Evolutionary conservation across 2,113 vertebrate species (phyloP), one percentile per base, ranked within the genome.

Genomic region (Clarias macrocephalus): DNA sequence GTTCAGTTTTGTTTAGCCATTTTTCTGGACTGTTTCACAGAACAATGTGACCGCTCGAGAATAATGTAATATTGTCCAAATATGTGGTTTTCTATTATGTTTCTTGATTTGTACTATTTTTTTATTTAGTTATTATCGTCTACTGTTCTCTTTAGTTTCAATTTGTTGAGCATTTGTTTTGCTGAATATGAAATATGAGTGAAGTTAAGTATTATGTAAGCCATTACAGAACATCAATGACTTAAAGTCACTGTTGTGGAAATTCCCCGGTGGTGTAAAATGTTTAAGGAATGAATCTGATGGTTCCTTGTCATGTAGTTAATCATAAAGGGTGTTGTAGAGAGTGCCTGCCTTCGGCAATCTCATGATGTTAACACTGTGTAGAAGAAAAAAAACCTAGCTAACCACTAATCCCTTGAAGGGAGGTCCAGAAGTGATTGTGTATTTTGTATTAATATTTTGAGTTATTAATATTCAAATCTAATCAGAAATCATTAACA

Each of bases 211-310:
- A 3, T 77, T 63, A 16, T 23, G 57, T 77, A 42, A 21, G 60
- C 9, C 16, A 65, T 65, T 23, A 65, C 59, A 65, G 48, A 54
- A 25, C 25, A 33, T 25, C 42, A 63, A 52, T 30, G 18, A 7
- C 59, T 52, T 48, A 48, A 48, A 62, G 60, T 6, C 25, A 33
- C 65, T 7, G 10, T 28, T 9, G 13, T 72, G 54, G 80, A 83
- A 59, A 60, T 19, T 70, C 48, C 76, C 13, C 13, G 23, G 66
- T 82, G 42, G 70, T 79, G 25, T 85, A 86, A 48, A 84, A 37
- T 19, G 21, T 80, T 13, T 86, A 33, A 76, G 65, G 80, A 18
- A 73, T 73, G 25, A 10, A 23, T 83, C 9, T 62, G 84, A 65
- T 19, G 30, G 7, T 56, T 76, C 33, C 70, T 76, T 42, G 60